Conservation (phyloP, 92 coral and sea anemone species). For the Ricordea florida region DNA sequence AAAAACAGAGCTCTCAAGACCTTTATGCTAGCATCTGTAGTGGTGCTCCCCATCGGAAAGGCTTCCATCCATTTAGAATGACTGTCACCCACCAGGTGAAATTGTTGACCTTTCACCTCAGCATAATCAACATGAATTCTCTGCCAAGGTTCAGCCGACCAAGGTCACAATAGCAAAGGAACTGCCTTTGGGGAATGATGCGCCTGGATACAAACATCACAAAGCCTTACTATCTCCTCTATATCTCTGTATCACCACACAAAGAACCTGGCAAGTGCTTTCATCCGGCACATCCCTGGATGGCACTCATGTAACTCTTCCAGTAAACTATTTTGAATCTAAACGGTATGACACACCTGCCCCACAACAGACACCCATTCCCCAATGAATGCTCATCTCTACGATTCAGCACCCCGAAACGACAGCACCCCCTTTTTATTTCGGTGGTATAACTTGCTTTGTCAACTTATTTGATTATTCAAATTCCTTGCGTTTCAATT, state of each 20-base stretch:
- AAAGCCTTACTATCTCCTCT: constrained; percentile 28
- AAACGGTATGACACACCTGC: background rate
- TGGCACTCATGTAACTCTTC: constrained; percentile 44
- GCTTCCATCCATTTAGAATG: constrained; percentile 59
- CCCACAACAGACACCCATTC: constrained; percentile 24
- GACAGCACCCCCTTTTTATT: no score
- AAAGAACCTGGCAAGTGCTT: constrained; percentile 42
- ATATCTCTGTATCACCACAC: constrained; percentile 50
- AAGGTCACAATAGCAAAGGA: constrained; percentile 26
- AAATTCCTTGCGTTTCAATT: no score
- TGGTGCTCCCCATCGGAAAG: constrained; percentile 24
- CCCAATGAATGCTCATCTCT: no score
- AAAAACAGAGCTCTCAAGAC: constrained; percentile 11
- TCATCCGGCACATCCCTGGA: constrained; percentile 31
- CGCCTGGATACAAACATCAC: constrained; percentile 12
- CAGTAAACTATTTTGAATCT: background rate
- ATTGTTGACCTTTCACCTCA: constrained; percentile 53
- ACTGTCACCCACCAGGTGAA: constrained; percentile 43
- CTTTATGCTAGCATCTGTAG: constrained; percentile 24
- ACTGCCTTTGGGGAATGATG: background rate
- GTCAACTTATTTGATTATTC: no score
- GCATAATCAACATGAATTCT: constrained; percentile 55
- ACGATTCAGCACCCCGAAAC: no score
- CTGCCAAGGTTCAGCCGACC: constrained; percentile 34
- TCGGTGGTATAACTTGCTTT: no score